Percentiles rank a stretch among this genome's conserved stretches.
These are phyloP conservation scores for Seriola quinqueradiata DNA, from an alignment of 2,113 vertebrate species.

Conservation along the genomic window DNA sequence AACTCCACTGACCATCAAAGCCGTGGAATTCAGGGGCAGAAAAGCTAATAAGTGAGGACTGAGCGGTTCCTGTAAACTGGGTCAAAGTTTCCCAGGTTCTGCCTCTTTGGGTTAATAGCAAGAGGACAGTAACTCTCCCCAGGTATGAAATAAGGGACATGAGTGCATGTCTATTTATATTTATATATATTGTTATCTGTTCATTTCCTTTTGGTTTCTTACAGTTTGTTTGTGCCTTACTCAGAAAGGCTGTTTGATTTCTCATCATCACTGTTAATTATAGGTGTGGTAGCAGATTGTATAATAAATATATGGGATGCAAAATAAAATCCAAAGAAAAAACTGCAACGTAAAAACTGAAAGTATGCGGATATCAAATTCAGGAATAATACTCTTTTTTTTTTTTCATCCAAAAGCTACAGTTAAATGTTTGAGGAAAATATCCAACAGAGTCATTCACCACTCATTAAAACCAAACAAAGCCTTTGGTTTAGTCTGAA, in stretches of 20 bases:
- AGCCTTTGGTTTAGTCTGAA: conserved; percentile 30
- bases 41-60: conserved; percentile 70
- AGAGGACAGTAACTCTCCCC: conserved; percentile 10
- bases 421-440: conserved; percentile 20
- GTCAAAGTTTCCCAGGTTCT: conserved; percentile 72
- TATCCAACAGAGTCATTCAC: conserved; percentile 25
- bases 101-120: conserved; percentile 42
- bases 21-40: conserved; percentile 66
- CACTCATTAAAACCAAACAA: conserved; percentile 46
- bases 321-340: neutral
- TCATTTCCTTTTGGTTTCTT: neutral
- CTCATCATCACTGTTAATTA: neutral
- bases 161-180: neutral
- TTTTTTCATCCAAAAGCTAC: conserved; percentile 25
- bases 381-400: conserved; percentile 11
- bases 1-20: conserved; percentile 79
- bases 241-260: neutral
- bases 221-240: neutral
- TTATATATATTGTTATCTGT: neutral
- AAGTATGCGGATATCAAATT: conserved; percentile 10
- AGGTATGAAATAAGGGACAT: conserved; percentile 17
- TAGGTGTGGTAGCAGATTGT: neutral
- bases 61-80: conserved; percentile 77
- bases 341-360: neutral
- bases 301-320: neutral